Conservation (phyloP, 2,113 vertebrate species). For the Notechis scutatus region DNA sequence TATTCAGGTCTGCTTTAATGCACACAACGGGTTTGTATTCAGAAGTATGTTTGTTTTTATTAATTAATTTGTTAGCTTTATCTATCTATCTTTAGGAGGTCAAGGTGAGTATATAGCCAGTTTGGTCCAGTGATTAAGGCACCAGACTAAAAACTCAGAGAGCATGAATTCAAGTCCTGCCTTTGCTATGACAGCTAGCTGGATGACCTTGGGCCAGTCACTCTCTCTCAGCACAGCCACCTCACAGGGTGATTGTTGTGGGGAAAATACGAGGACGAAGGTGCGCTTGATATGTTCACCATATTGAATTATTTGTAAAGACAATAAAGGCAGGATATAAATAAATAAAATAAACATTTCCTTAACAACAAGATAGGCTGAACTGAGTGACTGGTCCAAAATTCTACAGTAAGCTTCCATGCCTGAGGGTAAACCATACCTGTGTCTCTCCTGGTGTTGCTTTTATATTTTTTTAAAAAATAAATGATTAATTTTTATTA, state of each 20-base stretch:
- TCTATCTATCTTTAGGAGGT: neutral
- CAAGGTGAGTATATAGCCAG: neutral
- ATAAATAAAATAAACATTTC: neutral
- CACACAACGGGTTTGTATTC: neutral
- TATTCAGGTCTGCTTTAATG: neutral
- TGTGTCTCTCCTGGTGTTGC: neutral
- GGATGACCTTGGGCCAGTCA: neutral
- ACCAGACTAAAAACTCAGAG: neutral
- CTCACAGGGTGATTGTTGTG: neutral
- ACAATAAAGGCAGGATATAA: neutral
- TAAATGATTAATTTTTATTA: neutral
- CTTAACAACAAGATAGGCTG: neutral
- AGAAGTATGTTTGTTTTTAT: neutral
- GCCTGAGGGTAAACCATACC: neutral
- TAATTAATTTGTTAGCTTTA: neutral
- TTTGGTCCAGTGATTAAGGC: neutral
- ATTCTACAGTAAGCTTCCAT: neutral
- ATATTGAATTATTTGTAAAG: neutral
- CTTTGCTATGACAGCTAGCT: neutral
- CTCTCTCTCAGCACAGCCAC: neutral
- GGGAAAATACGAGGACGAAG: neutral
- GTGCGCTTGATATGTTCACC: neutral
- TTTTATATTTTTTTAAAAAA: neutral
- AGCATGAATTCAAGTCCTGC: neutral
- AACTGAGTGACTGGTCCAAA: neutral